A percentile compares a stretch with the other conserved stretches of the same genome.
Evolutionary conservation across 1,140 invertebrate species (phyloP).

Genomic region (Parapsyche elsis): DNA sequence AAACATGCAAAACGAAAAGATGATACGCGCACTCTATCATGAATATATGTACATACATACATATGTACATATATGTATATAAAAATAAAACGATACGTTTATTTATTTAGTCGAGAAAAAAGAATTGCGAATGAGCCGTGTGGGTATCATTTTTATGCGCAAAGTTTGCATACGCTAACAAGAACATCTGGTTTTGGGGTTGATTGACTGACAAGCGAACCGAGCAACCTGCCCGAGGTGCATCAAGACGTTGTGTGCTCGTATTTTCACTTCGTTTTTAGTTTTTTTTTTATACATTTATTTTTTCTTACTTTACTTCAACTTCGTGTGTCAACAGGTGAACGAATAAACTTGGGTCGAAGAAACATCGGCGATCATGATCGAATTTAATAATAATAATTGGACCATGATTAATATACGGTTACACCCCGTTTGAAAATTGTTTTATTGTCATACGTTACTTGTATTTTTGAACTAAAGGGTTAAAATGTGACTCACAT

Average conservation of each 20-base stretch:
- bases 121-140: neutral
- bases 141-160: conserved; percentile 14
- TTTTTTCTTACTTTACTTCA: neutral
- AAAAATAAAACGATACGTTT: neutral
- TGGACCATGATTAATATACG: neutral
- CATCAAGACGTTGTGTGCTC: conserved; percentile 36
- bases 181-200: conserved; percentile 49
- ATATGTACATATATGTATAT: too few relatives aligned
- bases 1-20: too few relatives aligned
- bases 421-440: neutral
- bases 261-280: conserved; percentile 15
- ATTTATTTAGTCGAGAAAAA: conserved; percentile 18
- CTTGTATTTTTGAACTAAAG: neutral
- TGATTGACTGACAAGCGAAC: conserved; percentile 49
- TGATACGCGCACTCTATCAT: too few relatives aligned
- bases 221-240: conserved; percentile 43
- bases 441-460: too few relatives aligned
- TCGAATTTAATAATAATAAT: conserved; percentile 10
- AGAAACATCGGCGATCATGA: neutral
- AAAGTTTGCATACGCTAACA: conserved; percentile 36
- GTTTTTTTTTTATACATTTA: neutral
- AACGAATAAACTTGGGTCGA: neutral
- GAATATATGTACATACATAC: too few relatives aligned
- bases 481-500: conserved; percentile 8
- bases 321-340: conserved; percentile 45